Conservation (phyloP, 37 sponge, comb jelly and placozoan genomes). For the Haliclona indistincta region DNA sequence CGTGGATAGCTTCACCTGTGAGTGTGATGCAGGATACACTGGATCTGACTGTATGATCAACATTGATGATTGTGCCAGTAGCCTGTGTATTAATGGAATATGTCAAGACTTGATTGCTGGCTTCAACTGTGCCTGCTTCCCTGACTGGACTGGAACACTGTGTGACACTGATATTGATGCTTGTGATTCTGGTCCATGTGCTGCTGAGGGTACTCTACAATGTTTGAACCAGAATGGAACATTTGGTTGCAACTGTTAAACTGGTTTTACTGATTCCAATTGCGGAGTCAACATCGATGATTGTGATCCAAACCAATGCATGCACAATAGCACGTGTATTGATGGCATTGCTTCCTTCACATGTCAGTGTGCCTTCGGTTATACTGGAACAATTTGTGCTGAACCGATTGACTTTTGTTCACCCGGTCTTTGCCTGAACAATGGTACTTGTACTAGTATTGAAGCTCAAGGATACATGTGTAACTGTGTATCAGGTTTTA, state of each 20-base stretch:
- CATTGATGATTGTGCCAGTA: constrained; percentile 37
- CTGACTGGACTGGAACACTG: constrained; percentile 2
- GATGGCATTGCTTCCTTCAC: not conserved
- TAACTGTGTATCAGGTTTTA: constrained; percentile 43
- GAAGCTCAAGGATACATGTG: constrained; percentile 28
- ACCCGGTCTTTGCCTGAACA: not conserved
- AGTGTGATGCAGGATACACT: constrained; percentile 42
- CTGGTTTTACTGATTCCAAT: constrained; percentile 26
- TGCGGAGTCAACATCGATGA: constrained; percentile 14
- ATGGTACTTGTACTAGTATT: not conserved
- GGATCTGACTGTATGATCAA: constrained; percentile 35
- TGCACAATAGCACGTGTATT: constrained; percentile 19
- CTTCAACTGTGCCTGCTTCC: not conserved
- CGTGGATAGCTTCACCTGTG: constrained; percentile 13
- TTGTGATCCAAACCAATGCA: constrained; percentile 24
- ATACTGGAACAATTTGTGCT: constrained; percentile 21
- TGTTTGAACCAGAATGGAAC: constrained; percentile 26
- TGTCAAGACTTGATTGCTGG: not conserved
- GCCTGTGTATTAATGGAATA: constrained; percentile 37
- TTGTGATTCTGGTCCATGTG: constrained; percentile 30
- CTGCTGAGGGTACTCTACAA: not conserved
- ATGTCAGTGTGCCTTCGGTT: constrained; percentile 21
- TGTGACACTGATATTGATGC: not conserved
- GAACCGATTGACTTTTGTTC: constrained; percentile 7
- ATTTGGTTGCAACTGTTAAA: constrained; percentile 9